Base-by-base conservation (phyloP, 92 coral and sea anemone genomes). In the Isaurus tuberculatus region DNA sequence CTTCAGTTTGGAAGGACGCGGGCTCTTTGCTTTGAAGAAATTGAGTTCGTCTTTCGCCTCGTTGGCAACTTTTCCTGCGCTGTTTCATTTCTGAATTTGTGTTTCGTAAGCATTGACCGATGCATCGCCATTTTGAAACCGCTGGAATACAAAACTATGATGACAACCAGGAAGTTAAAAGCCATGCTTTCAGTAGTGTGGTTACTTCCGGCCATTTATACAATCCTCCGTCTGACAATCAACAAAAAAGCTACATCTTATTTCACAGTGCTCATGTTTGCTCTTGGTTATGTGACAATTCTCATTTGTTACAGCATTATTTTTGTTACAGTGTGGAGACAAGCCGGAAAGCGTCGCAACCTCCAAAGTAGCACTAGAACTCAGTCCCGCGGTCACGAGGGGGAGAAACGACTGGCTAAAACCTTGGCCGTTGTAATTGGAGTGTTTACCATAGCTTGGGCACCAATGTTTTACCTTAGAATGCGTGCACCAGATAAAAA, bases 401-500 rank as follows among this genome's bases (percentile, higher is more conserved):
- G 83, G 5, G 92, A 92, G 33, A 79, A 87, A 48, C 90, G 95
- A 8, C 90, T 90, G 20, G 98, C 98, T 5, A 82, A 87, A 32
- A 95, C 98, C 3, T 86, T 93, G 29, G 94, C 85, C 5, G 51
- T 90, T 74, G 88, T 95, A 1, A 84, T 95, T 65, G 80, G 84
- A 2, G 89, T 90, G 36, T 93, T 95, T 43, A 91, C 98, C 0
- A 63, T 85, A 0, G 90, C 92, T 28, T 95, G 98, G 98, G 86
- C 61, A 3, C 94, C 92, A 4, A 49, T 95, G 73, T 93, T 95
- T 73, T 93, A 93, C 73, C 84, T 83, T 13, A 89, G 94, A 1
- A 82, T 93, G 79, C 84, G 88, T 13, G 83, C 93, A 17, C 98
- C 98, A 10, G 86, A 91, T 58, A 91, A 85, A 42, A 86, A 93